phyloP scores from a whole-genome alignment of 2,888 invertebrate genomes.

The Lutraria lutraria region DNA sequence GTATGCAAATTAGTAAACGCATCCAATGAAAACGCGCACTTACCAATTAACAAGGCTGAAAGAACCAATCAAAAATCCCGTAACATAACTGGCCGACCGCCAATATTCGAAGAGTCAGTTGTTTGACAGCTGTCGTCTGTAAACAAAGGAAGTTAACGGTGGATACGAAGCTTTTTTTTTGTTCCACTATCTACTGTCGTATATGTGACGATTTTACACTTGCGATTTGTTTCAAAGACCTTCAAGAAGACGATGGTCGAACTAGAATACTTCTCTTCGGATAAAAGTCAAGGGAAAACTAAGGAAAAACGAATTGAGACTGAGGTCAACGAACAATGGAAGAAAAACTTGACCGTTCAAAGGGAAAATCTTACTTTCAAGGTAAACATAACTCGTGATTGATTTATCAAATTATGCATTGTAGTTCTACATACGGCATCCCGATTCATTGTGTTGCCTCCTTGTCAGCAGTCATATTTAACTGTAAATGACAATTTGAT shows the following conservation, averaged over 20 bases:
- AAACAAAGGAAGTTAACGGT: slow-evolving; percentile 57
- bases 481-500: too few relatives aligned
- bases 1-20: slow-evolving; percentile 65
- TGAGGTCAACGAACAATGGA: slow-evolving; percentile 43
- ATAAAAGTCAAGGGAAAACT: slow-evolving; percentile 30
- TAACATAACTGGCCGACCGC: slow-evolving; percentile 70
- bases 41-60: slow-evolving; percentile 59
- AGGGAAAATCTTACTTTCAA: background rate
- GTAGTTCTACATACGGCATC: background rate
- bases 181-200: slow-evolving; percentile 31
- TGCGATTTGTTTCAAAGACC: slow-evolving; percentile 24
- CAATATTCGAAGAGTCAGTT: slow-evolving; percentile 73
- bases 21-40: slow-evolving; percentile 58
- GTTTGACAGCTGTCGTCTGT: slow-evolving; percentile 78
- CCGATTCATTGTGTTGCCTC: too few relatives aligned
- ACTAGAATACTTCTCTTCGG: slow-evolving; percentile 46
- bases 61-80: slow-evolving; percentile 68
- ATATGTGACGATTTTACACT: slow-evolving; percentile 31
- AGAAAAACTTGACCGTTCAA: background rate
- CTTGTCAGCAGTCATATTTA: too few relatives aligned
- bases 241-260: slow-evolving; percentile 49
- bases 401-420: too few relatives aligned
- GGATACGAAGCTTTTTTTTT: slow-evolving; percentile 37
- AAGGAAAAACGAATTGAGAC: slow-evolving; percentile 1
- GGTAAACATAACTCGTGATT: background rate